Percentiles rank a stretch among this genome's conserved stretches.
phyloP scores from a whole-genome alignment of 2,113 vertebrate genomes.

The Casuarius casuarius region DNA sequence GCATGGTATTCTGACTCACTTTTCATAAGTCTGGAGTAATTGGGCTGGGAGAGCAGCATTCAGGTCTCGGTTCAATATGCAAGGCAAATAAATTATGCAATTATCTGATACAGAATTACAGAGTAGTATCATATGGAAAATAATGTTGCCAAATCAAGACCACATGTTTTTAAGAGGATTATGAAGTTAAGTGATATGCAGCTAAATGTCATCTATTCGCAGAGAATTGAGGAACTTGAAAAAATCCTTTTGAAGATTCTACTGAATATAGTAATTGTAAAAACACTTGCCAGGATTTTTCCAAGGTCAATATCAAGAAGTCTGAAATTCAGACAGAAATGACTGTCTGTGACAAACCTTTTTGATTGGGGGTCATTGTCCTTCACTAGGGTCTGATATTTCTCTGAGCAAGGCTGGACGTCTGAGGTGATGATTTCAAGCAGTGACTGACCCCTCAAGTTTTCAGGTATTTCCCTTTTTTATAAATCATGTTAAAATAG shows the following conservation, averaged over 20 bases:
- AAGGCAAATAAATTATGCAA: slow-evolving; percentile 45
- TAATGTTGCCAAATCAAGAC: slow-evolving; percentile 48
- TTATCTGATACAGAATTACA: slow-evolving; percentile 52
- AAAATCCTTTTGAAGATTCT: slow-evolving; percentile 34
- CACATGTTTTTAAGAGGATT: slow-evolving; percentile 55
- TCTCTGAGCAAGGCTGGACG: background rate
- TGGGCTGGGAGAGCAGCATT: background rate
- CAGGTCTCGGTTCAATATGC: background rate
- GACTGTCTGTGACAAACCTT: background rate
- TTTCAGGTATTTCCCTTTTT: background rate
- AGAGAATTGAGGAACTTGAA: slow-evolving; percentile 42
- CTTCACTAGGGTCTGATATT: background rate
- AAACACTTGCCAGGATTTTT: slow-evolving; percentile 55
- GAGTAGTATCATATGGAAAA: slow-evolving; percentile 48
- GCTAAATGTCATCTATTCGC: slow-evolving; percentile 42
- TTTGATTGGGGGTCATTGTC: background rate
- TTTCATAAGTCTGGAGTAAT: background rate
- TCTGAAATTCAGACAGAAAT: slow-evolving; percentile 46
- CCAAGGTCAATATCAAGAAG: slow-evolving; percentile 1
- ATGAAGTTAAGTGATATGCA: slow-evolving; percentile 41
- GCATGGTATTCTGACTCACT: background rate
- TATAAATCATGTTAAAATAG: background rate
- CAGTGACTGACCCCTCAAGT: background rate
- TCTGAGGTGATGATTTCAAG: background rate
- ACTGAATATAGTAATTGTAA: slow-evolving; percentile 24